A percentile compares a stretch with the other conserved stretches of the same genome.
phyloP scores from a whole-genome alignment of 2,113 vertebrate genomes.

The Cyanoramphus novaezelandiae region DNA sequence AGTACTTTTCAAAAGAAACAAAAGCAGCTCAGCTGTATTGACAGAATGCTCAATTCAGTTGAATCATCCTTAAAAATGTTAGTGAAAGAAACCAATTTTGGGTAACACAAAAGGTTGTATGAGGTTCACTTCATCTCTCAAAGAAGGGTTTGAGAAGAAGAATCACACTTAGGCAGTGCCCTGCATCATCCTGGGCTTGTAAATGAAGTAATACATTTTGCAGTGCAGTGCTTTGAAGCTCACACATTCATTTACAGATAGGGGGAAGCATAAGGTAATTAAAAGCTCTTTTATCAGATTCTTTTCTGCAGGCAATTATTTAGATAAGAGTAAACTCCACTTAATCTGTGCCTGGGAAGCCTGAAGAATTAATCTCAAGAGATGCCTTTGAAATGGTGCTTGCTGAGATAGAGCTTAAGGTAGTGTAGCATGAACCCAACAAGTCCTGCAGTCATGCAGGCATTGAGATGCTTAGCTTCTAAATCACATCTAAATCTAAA shows the following conservation, averaged over 20 bases:
- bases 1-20: constrained; percentile 64
- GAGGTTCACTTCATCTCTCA: not conserved
- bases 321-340: not conserved
- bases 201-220: not conserved
- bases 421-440: not conserved
- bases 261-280: not conserved
- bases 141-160: not conserved
- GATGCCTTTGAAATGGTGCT: not conserved
- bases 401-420: not conserved
- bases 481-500: not conserved
- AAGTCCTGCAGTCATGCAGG: not conserved
- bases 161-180: not conserved
- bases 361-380: not conserved
- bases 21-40: constrained; percentile 56
- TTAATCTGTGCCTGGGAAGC: not conserved
- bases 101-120: constrained; percentile 59
- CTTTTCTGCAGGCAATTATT: not conserved
- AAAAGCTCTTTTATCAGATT: not conserved
- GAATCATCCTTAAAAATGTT: constrained; percentile 63
- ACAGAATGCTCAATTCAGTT: constrained; percentile 56
- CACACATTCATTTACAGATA: not conserved
- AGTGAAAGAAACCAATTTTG: constrained; percentile 65
- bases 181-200: not conserved
- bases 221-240: not conserved
- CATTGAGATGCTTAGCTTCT: not conserved